Evolutionary conservation across 2,113 vertebrate genomes (phyloP), one percentile per base, ranked within the genome.

Genomic region (Oxyruncus cristatus): DNA sequence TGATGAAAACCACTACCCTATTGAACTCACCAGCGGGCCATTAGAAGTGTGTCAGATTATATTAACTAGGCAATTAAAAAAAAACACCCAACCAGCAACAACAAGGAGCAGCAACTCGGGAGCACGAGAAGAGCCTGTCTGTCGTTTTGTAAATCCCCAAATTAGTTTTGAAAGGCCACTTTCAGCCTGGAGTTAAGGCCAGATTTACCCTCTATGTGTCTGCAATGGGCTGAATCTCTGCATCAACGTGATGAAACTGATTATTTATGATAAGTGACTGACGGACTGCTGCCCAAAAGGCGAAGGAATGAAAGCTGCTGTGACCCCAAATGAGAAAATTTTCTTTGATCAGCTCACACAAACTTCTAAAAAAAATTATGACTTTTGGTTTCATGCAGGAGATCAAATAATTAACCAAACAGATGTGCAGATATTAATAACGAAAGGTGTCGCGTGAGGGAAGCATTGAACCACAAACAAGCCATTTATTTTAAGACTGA

Each of bases 141-240:
- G 93, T 93, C 87, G 41, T 86, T 88, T 95, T 79, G 80, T 85
- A 95, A 96, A 97, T 95, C 94, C 81, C 92, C 94, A 97, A 97
- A 97, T 97, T 95, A 96, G 92, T 97, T 97, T 96, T 91, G 93
- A 97, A 98, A 97, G 96, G 93, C 95, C 92, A 96, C 89, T 96
- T 97, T 95, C 96, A 97, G 95, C 96, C 97, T 49, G 88, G 89
- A 97, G 97, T 97, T 97, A 98, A 97, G 97, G 94, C 96, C 97
- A 97, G 95, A 94, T 97, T 95, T 94, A 94, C 65, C 90, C 95
- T 94, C 91, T 89, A 78, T 1, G 3, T 39, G 71, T 74, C 91
- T 92, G 88, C 96, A 79, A 72, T 4, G 89, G 91, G 93, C 88
- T 88, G 92, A 71, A 70, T 88, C 88, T 96, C 94, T 59, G 93